Evolutionary conservation across 2,888 invertebrate species (phyloP).

Genomic region (Mimumesa dahlbomi): DNA sequence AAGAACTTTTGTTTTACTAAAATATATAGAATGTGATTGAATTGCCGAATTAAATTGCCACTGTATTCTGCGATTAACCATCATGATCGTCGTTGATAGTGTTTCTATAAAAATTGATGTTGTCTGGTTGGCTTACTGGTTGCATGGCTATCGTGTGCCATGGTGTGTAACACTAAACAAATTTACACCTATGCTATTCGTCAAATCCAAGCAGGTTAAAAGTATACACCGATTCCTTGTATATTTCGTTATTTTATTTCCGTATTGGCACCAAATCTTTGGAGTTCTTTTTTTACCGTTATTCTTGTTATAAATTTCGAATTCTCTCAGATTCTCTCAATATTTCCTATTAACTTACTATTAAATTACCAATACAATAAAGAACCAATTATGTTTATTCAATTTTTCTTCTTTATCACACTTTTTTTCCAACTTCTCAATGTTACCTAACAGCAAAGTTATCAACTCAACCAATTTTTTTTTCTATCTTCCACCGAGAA

Average conservation of each 20-base stretch:
- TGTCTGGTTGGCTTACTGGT: constrained; percentile 59
- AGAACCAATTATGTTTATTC: no score
- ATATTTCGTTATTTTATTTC: constrained; percentile 45
- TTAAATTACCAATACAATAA: no score
- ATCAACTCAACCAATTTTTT: no score
- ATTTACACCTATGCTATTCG: constrained; percentile 29
- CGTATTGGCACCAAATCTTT: constrained; percentile 55
- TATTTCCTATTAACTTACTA: background rate
- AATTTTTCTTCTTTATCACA: no score
- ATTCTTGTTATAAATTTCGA: background rate
- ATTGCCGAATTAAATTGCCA: constrained; percentile 1
- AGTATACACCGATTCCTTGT: constrained; percentile 22
- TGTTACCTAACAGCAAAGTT: no score
- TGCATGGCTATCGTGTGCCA: constrained; percentile 67
- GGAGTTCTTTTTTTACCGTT: background rate
- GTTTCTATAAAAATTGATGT: constrained; percentile 30
- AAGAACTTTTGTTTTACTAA: no score
- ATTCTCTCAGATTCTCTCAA: background rate
- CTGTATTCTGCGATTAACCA: background rate
- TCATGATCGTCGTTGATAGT: constrained; percentile 12
- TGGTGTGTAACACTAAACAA: constrained; percentile 43
- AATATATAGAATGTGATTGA: no score
- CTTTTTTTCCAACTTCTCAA: no score
- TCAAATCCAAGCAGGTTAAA: constrained; percentile 33
- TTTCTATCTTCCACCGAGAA: no score